Percentiles rank a stretch among this genome's conserved stretches.
Conservation (phyloP, 1,140 invertebrate species). For the Trichonephila clavata region DNA sequence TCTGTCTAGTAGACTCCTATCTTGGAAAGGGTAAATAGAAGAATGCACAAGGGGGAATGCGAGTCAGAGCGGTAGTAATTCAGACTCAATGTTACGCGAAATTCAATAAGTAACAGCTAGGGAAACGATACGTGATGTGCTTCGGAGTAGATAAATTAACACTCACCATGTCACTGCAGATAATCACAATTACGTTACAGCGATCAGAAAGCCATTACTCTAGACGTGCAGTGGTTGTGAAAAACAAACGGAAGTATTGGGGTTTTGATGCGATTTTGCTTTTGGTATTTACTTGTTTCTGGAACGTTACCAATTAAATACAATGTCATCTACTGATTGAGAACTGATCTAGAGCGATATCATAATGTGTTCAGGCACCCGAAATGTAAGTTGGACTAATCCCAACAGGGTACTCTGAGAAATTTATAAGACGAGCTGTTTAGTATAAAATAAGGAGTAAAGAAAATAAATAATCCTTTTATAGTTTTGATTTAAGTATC, state of each 20-base stretch:
- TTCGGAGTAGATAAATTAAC: slow-evolving; percentile 36
- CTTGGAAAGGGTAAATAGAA: background rate
- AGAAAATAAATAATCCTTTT: no score
- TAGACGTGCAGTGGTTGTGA: background rate
- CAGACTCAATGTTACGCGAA: slow-evolving; percentile 19
- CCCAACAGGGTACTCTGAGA: no score
- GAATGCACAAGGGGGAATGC: background rate
- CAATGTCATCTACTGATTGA: background rate
- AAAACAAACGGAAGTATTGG: background rate
- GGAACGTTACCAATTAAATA: background rate
- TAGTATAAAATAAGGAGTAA: no score
- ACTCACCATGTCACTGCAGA: slow-evolving; percentile 42
- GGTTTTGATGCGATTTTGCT: background rate
- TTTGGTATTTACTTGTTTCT: background rate
- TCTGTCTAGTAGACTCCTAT: no score
- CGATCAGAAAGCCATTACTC: slow-evolving; percentile 47
- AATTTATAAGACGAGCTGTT: no score
- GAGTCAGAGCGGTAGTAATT: background rate
- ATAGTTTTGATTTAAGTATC: no score
- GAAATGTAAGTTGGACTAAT: no score
- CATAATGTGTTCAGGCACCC: background rate
- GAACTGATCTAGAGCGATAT: background rate
- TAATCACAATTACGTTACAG: slow-evolving; percentile 45
- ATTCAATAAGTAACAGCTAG: slow-evolving; percentile 27
- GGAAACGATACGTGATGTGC: slow-evolving; percentile 21